phyloP scores from a whole-genome alignment of 1,140 invertebrate species.

The Heliconius congener region DNA sequence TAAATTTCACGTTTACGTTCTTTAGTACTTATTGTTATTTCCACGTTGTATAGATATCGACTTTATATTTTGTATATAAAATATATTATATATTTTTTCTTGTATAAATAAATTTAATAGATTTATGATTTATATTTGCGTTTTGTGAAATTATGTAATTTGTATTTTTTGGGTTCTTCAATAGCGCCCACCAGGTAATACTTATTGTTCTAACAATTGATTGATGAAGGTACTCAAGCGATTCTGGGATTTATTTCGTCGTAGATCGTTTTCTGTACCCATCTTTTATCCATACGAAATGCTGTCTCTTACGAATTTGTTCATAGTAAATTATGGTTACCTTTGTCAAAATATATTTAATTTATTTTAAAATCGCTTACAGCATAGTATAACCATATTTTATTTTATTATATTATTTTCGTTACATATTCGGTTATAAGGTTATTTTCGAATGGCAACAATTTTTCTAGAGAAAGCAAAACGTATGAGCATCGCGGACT shows the following conservation, averaged over 20 bases:
- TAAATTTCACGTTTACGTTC: conserved; percentile 40
- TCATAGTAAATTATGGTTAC: neutral
- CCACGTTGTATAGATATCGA: conserved; percentile 73
- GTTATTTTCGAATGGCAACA: conserved; percentile 31
- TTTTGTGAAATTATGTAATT: conserved; percentile 47
- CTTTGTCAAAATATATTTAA: neutral
- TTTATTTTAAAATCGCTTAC: neutral
- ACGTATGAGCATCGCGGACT: conserved; percentile 52
- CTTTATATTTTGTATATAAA: conserved; percentile 79
- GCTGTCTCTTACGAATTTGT: conserved; percentile 21
- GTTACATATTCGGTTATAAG: conserved; percentile 12
- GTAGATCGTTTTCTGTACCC: conserved; percentile 34
- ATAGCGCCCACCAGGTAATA: conserved; percentile 56
- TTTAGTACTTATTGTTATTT: conserved; percentile 75
- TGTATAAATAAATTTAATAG: conserved; percentile 77
- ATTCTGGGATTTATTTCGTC: conserved; percentile 33
- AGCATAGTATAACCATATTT: conserved; percentile 4
- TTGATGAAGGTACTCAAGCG: conserved; percentile 47
- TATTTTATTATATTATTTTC: conserved; percentile 9
- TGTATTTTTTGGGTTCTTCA: conserved; percentile 43
- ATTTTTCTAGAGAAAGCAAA: conserved; percentile 24
- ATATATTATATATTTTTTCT: conserved; percentile 54
- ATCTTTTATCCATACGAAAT: conserved; percentile 29
- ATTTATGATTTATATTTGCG: conserved; percentile 62
- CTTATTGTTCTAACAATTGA: conserved; percentile 52